Evolutionary conservation across 2,888 invertebrate genomes (phyloP).

Genomic region (Eristalis arbustorum): DNA sequence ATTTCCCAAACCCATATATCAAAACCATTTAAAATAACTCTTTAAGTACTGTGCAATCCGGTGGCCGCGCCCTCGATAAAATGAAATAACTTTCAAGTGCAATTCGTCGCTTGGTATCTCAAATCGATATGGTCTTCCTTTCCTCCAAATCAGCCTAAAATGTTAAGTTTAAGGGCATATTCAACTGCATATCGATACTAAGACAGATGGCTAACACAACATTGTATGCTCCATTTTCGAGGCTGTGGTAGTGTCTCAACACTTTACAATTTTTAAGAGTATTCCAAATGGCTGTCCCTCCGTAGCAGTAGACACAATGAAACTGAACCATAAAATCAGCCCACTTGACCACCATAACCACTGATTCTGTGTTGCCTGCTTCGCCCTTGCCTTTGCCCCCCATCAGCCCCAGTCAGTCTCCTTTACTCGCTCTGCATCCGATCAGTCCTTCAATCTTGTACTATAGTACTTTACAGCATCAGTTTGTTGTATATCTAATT

Average conservation of each 20-base stretch:
- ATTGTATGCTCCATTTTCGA: slow-evolving; percentile 51
- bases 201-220: slow-evolving; percentile 65
- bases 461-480: slow-evolving; percentile 62
- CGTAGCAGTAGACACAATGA: slow-evolving; percentile 55
- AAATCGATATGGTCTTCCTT: neutral
- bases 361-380: slow-evolving; percentile 16
- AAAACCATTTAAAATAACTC: slow-evolving; percentile 56
- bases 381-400: neutral
- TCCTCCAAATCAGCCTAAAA: slow-evolving; percentile 23
- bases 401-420: neutral
- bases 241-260: slow-evolving; percentile 30
- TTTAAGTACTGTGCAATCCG: slow-evolving; percentile 22
- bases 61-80: slow-evolving; percentile 34
- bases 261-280: slow-evolving; percentile 58
- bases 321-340: slow-evolving; percentile 60
- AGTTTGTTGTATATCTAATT: slow-evolving; percentile 69
- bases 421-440: slow-evolving; percentile 4
- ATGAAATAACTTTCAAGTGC: slow-evolving; percentile 42
- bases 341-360: slow-evolving; percentile 69
- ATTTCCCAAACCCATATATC: slow-evolving; percentile 55
- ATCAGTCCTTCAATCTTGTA: slow-evolving; percentile 49
- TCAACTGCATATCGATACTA: slow-evolving; percentile 27
- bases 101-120: slow-evolving; percentile 30
- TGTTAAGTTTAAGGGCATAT: slow-evolving; percentile 36
- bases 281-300: slow-evolving; percentile 49